Percentiles rank a stretch among this genome's conserved stretches.
Evolutionary conservation across 2,113 vertebrate species (phyloP).

Genomic region (Sciurus niger): DNA sequence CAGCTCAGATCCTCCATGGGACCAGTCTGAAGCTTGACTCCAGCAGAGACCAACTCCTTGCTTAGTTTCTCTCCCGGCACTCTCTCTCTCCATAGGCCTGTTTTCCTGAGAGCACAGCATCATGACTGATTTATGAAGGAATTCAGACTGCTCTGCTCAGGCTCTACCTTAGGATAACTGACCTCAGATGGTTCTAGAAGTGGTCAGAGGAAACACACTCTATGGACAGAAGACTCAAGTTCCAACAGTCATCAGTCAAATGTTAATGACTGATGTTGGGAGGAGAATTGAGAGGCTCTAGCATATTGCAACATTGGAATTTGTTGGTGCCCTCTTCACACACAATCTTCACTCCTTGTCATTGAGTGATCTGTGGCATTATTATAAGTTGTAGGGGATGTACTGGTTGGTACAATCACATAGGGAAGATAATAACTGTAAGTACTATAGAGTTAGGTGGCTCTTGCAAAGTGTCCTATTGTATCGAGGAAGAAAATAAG

Average conservation of each 20-base stretch:
- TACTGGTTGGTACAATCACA: background rate
- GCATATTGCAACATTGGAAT: background rate
- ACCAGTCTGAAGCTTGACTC: background rate
- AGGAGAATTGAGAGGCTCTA: background rate
- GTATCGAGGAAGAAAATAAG: background rate
- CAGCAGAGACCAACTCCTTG: background rate
- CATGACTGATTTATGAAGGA: background rate
- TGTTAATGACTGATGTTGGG: background rate
- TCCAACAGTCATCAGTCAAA: background rate
- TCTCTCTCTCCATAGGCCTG: background rate
- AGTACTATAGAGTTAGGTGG: background rate
- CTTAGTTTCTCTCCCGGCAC: too few relatives aligned
- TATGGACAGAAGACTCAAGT: background rate
- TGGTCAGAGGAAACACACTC: background rate
- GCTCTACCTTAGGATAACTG: background rate
- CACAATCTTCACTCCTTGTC: background rate
- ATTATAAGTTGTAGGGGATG: accelerated
- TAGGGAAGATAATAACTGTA: background rate
- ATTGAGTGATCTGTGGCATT: accelerated
- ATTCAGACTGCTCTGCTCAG: background rate
- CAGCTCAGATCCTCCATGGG: background rate
- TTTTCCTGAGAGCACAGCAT: background rate
- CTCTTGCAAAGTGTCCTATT: background rate
- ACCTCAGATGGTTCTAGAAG: background rate
- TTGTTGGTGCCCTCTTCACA: background rate